Evolutionary conservation across 2,888 invertebrate species (phyloP).

Genomic region (Deroplatys truncata): DNA sequence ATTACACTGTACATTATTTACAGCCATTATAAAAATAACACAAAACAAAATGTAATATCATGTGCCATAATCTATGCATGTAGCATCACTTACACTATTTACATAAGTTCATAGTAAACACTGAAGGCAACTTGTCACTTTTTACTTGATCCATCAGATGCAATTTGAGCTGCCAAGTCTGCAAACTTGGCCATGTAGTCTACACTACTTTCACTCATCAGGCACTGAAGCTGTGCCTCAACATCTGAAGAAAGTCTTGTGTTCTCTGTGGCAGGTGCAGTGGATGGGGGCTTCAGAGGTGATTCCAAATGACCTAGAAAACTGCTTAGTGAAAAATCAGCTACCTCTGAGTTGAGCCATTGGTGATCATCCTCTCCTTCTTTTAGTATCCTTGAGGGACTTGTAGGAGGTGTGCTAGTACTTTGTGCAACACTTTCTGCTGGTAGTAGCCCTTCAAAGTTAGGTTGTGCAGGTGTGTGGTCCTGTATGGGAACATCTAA

Average conservation of each 20-base stretch:
- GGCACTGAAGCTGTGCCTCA: conserved; percentile 72
- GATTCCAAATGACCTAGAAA: conserved; percentile 79
- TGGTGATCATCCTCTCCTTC: conserved; percentile 60
- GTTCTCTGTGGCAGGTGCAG: conserved; percentile 45
- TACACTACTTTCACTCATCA: conserved; percentile 83
- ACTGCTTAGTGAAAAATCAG: conserved; percentile 69
- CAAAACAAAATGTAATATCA: not conserved
- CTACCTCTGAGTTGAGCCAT: conserved; percentile 65
- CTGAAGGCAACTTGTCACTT: conserved; percentile 10
- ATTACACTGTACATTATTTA: not conserved
- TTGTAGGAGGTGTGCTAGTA: conserved; percentile 43
- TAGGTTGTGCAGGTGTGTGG: not conserved
- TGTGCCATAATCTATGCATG: no score
- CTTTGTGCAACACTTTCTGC: conserved; percentile 30
- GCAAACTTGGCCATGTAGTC: conserved; percentile 91
- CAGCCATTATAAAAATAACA: not conserved
- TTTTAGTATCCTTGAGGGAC: conserved; percentile 63
- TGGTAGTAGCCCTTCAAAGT: conserved; percentile 34
- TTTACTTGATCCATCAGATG: conserved; percentile 32
- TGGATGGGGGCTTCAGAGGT: conserved; percentile 48
- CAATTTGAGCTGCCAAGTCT: conserved; percentile 76
- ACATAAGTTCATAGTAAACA: not conserved
- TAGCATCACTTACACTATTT: not conserved
- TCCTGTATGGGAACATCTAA: conserved; percentile 3
- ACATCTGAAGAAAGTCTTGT: conserved; percentile 57